Conservation (phyloP, 2,797 vertebrate species). For the Protonibea diacanthus region DNA sequence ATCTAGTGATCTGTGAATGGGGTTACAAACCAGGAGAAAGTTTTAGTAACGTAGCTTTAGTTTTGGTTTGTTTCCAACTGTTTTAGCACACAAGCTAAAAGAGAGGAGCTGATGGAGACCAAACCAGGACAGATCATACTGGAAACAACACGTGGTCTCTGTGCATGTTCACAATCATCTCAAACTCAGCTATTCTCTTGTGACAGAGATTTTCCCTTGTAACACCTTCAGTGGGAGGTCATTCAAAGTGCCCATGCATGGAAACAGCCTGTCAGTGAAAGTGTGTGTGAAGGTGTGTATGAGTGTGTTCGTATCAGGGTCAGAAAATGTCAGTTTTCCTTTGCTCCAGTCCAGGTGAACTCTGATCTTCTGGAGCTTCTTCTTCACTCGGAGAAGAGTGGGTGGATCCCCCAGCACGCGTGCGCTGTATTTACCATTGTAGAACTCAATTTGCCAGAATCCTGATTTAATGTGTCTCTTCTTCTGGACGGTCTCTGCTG, state of each 20-base stretch:
- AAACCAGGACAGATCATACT: no score
- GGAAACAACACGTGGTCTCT: no score
- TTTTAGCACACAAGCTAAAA: no score
- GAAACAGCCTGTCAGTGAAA: constrained; percentile 40
- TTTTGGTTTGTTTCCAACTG: no score
- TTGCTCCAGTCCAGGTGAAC: constrained; percentile 49
- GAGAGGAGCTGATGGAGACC: no score
- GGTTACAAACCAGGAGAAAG: no score
- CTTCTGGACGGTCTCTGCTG: constrained; percentile 10
- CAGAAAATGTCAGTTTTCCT: constrained; percentile 44
- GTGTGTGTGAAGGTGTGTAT: constrained; percentile 55
- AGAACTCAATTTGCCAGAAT: constrained; percentile 48
- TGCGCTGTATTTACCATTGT: constrained; percentile 4
- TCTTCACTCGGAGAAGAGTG: constrained; percentile 3
- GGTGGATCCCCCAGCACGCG: background rate
- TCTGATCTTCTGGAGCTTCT: constrained; percentile 41
- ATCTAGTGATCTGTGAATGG: no score
- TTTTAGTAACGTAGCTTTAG: no score
- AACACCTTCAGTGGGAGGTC: constrained; percentile 36
- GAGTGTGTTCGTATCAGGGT: constrained; percentile 19
- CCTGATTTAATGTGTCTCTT: background rate
- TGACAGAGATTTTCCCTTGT: constrained; percentile 13
- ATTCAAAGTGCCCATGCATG: constrained; percentile 27
- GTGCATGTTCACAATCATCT: background rate
- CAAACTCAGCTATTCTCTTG: background rate